Evolutionary conservation across 1,140 invertebrate genomes (phyloP).

Genomic region (Trypoxylus dichotomus): DNA sequence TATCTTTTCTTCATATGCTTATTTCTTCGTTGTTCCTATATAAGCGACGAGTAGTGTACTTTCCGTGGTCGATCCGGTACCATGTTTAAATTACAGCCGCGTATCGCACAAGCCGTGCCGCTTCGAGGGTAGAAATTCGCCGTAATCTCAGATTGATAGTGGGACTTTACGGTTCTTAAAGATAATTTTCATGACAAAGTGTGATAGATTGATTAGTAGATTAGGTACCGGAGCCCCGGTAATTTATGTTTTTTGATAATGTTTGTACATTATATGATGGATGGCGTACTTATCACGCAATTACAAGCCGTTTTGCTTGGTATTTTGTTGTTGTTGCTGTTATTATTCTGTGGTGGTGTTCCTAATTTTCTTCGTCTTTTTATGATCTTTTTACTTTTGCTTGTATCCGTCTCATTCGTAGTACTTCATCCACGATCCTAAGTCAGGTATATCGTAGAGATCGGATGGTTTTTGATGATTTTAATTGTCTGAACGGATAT

Average conservation of each 20-base stretch:
- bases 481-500: conserved; percentile 32
- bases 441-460: conserved; percentile 11
- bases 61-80: not conserved
- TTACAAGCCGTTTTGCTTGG: conserved; percentile 33
- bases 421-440: not conserved
- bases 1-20: too few relatives aligned
- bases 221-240: conserved; percentile 37
- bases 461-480: conserved; percentile 30
- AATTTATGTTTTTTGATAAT: conserved; percentile 42
- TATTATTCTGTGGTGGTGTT: conserved; percentile 8
- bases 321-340: not conserved
- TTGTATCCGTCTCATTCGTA: not conserved
- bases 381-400: not conserved
- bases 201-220: conserved; percentile 48
- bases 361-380: not conserved
- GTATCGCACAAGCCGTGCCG: not conserved
- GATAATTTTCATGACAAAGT: conserved; percentile 48
- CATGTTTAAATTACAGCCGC: conserved; percentile 32
- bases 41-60: not conserved
- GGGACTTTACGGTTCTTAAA: conserved; percentile 41
- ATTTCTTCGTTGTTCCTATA: too few relatives aligned
- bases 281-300: conserved; percentile 43
- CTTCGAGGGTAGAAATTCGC: conserved; percentile 17
- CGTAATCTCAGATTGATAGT: conserved; percentile 16
- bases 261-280: conserved; percentile 43